Base-by-base conservation (phyloP, 2,797 vertebrate genomes). In the Falco novaeseelandiae region DNA sequence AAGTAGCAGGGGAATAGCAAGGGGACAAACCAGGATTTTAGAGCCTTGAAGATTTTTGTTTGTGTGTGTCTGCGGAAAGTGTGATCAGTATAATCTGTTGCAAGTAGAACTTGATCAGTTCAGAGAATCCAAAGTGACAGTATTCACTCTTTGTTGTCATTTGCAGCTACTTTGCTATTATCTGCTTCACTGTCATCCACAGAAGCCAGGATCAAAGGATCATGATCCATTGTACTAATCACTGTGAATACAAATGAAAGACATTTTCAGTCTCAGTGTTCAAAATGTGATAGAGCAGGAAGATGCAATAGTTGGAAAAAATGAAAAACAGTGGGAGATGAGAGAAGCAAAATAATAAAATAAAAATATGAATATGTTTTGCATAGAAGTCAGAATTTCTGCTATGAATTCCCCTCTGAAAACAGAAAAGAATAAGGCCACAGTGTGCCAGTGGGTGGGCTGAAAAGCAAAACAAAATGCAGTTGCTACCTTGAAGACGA, bases 401-500 rank as follows among this genome's bases (percentile, higher is more conserved):
- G 5, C 6, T 11, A 16, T 11, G 4, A 49, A 67, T 89, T 54
- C 8, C 6, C 38, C 7, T 14, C 7, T 61, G 16, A 61, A 61
- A 81, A 48, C 0, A 67, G 12, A 51, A 63, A 76, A 61, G 3
- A 23, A 14, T 38, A 84, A 72, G 16, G 2, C 2, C 36, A 49
- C 0, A 0, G 1, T 27, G 13, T 66, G 10, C 14, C 25, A 58
- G 29, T 15, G 7, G 6, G 2, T 46, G 19, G 40, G 46, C 11
- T 59, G 57, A 83, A 87, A 87, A 66, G 8, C 20, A 48, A 83
- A 71, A 65, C 17, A 46, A 51, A 25, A 66, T 26, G 22, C 13
- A 32, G 10, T 29, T 81, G 13, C 32, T 78, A 14, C 40, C 40
- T 66, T 46, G 36, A 65, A 52, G 40, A 40, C 62, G 7, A 57